Evolutionary conservation across 2,888 invertebrate genomes (phyloP).

Genomic region (Drosophila affinis): DNA sequence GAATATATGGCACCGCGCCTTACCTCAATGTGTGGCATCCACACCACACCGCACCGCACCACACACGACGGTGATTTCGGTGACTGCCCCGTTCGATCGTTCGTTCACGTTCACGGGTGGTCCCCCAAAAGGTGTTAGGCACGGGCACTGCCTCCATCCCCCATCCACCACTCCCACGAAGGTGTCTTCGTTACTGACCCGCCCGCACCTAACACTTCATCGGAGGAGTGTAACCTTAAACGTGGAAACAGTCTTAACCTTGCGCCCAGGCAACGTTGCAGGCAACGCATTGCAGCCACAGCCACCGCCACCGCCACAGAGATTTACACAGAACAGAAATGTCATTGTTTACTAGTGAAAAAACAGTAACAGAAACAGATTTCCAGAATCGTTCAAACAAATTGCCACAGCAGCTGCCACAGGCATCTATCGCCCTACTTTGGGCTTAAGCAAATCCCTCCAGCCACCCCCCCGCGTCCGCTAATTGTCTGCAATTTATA

Average conservation of each 20-base stretch:
- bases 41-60: neutral
- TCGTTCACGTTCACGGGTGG: slow-evolving; percentile 14
- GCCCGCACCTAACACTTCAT: slow-evolving; percentile 28
- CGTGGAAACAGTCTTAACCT: slow-evolving; percentile 21
- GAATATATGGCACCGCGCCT: neutral
- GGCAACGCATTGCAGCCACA: no score
- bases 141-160: neutral
- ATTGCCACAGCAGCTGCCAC: no score
- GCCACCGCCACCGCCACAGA: no score
- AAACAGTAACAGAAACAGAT: no score
- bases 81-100: neutral
- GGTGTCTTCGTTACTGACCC: neutral
- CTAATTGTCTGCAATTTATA: no score
- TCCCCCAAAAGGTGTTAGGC: slow-evolving; percentile 30
- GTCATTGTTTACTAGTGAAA: no score
- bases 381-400: no score
- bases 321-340: no score
- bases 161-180: neutral
- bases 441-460: no score
- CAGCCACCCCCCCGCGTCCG: no score
- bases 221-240: slow-evolving; percentile 24
- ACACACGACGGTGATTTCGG: slow-evolving; percentile 20
- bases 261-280: slow-evolving; percentile 25
- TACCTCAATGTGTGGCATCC: neutral
- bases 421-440: no score